Percentiles rank a stretch among this genome's conserved stretches.
Conservation (phyloP, 1,140 invertebrate genomes). For the Vanessa tameamea region DNA sequence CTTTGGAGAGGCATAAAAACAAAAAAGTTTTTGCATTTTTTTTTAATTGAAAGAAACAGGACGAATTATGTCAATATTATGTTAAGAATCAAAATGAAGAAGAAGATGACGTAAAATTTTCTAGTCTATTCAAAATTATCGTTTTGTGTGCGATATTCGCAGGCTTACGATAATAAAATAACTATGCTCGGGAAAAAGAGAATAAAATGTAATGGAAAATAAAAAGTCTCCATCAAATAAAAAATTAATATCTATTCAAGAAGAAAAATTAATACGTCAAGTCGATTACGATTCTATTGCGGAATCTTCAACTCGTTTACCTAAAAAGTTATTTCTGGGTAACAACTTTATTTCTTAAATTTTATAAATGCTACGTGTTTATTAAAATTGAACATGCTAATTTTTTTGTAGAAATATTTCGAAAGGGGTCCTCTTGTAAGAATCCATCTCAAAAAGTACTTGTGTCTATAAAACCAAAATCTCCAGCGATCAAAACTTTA, state of each 20-base stretch:
- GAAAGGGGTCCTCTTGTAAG: conserved; percentile 45
- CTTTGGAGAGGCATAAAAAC: not conserved
- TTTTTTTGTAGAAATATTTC: conserved; percentile 54
- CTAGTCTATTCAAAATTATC: conserved; percentile 19
- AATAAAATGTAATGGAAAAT: conserved; percentile 77
- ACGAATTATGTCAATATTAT: conserved; percentile 15
- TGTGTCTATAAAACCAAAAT: conserved; percentile 61
- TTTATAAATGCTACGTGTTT: not conserved
- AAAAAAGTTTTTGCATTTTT: not conserved
- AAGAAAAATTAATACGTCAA: conserved; percentile 66
- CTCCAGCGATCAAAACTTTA: conserved; percentile 66
- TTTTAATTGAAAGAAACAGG: conserved; percentile 14
- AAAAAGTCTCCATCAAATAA: conserved; percentile 65
- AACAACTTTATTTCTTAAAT: not conserved
- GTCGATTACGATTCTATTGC: conserved; percentile 56
- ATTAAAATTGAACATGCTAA: conserved; percentile 6
- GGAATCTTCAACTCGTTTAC: conserved; percentile 35
- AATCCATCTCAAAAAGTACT: conserved; percentile 56
- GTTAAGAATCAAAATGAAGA: conserved; percentile 40
- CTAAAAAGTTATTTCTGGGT: conserved; percentile 61
- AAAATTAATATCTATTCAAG: conserved; percentile 63
- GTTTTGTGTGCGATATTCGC: conserved; percentile 12
- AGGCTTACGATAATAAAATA: conserved; percentile 31
- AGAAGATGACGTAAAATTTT: conserved; percentile 57
- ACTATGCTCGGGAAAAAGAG: conserved; percentile 69